A percentile compares a stretch with the other conserved stretches of the same genome.
Conservation (phyloP, 2,797 vertebrate species). For the Pseudomugil tenellus region DNA sequence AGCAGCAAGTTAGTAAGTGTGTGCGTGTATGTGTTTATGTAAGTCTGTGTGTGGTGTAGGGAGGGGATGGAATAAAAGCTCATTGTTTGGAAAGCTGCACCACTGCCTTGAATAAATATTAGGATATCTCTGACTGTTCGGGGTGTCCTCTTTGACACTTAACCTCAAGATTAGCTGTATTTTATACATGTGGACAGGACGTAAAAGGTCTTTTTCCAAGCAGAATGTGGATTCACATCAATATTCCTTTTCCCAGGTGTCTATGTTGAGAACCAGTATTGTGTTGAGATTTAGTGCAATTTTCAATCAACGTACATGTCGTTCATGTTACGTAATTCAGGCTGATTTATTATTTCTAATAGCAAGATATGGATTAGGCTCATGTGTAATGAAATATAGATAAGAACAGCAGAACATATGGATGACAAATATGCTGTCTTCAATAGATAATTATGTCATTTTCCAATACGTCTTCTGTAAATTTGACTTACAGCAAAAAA, state of each 20-base stretch:
- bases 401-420: conserved; percentile 12
- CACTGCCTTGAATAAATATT: conserved; percentile 77
- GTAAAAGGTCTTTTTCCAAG: conserved; percentile 40
- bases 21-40: not conserved
- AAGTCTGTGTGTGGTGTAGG: conserved; percentile 21
- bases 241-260: conserved; percentile 1
- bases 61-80: conserved; percentile 55
- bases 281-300: not conserved
- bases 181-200: conserved; percentile 46
- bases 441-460: not conserved
- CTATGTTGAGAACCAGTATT: not conserved
- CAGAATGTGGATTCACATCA: conserved; percentile 5
- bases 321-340: not conserved
- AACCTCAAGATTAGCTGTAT: conserved; percentile 46
- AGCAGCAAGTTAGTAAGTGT: conserved; percentile 25
- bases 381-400: conserved; percentile 44
- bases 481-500: conserved; percentile 5
- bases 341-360: not conserved
- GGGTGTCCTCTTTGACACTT: conserved; percentile 60
- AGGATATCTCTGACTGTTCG: conserved; percentile 52
- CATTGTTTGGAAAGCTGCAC: conserved; percentile 79
- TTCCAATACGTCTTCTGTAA: not conserved
- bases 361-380: not conserved
- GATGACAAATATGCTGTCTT: not conserved
- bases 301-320: too few species aligned